Base-by-base conservation (phyloP, 2,113 vertebrate species). In the Callionymus lyra region DNA sequence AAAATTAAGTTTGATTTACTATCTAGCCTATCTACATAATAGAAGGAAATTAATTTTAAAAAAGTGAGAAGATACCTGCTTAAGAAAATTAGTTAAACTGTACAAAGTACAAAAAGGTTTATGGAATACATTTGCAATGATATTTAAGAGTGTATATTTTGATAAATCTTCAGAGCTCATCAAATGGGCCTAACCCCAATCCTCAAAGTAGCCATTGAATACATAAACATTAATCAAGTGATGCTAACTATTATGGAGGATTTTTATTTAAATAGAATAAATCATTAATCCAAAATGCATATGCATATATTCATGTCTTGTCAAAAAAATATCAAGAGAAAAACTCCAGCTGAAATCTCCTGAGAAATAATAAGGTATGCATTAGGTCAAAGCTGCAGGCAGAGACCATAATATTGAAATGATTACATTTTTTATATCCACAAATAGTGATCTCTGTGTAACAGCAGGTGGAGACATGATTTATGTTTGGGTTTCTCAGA, bases 121-220 rank as follows among this genome's bases (percentile, higher is more conserved):
- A n/a, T n/a, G n/a, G n/a, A n/a, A n/a, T n/a, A n/a, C n/a, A n/a
- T n/a, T n/a, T n/a, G n/a, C n/a, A n/a, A n/a, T n/a, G n/a, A n/a
- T n/a, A n/a, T n/a, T n/a, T n/a, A n/a, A n/a, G n/a, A n/a, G n/a
- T n/a, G n/a, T n/a, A n/a, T n/a, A n/a, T n/a, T n/a, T n/a, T n/a
- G n/a, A n/a, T n/a, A n/a, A n/a, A n/a, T n/a, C n/a, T n/a, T n/a
- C n/a, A n/a, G n/a, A n/a, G n/a, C n/a, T 85, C 82, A 97, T 93
- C 0, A 95, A 67, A 2, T 93, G 97, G 62, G 89, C 77, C 44
- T 89, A 89, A 38, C 92, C 92, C 67, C 92, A 81, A 56, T 98
- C 94, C 70, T 97, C 92, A 8, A 89, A 98, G 66, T 98, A 92
- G 1, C 92, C 91, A 0, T 97, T 98, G 76, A 98, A 97, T 47